Percentiles rank a stretch among this genome's conserved stretches.
Conservation (phyloP, 53 echinoderm and acorn worm species). For the Paelopatides confundens region DNA sequence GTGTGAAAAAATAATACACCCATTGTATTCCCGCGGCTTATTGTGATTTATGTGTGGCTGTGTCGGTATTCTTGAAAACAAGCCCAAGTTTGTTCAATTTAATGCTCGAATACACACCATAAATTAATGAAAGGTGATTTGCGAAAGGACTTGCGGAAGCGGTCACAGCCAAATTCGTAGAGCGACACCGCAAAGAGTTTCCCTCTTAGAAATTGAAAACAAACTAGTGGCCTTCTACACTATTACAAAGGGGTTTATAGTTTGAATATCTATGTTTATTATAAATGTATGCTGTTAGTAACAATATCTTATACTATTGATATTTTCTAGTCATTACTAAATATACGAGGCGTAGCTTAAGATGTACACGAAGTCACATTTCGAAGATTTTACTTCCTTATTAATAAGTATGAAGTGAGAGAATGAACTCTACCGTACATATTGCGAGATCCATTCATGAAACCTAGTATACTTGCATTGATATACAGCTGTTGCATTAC, state of each 20-base stretch:
- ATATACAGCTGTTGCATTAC: conserved; percentile 3
- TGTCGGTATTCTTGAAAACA: conserved; percentile 11
- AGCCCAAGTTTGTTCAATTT: conserved; percentile 34
- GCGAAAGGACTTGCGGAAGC: conserved; percentile 17
- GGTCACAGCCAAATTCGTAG: conserved; percentile 1
- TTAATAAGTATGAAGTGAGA: background rate
- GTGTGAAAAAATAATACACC: conserved; percentile 16
- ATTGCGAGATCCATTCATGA: background rate
- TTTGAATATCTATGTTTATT: background rate
- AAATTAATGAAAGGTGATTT: conserved; percentile 28
- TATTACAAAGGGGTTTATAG: background rate
- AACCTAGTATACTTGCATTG: background rate
- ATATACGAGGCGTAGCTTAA: too few relatives aligned
- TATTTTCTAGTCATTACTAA: too few relatives aligned
- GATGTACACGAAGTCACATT: too few relatives aligned
- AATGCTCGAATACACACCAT: conserved; percentile 32
- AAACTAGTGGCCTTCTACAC: background rate
- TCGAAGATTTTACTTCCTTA: too few relatives aligned
- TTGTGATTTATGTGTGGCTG: conserved; percentile 3
- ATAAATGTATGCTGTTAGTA: background rate
- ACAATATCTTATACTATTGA: too few relatives aligned
- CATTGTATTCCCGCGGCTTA: conserved; percentile 1
- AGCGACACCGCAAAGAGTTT: conserved; percentile 3
- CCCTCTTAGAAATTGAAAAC: background rate
- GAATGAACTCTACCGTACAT: background rate